Evolutionary conservation across 2,113 vertebrate species (phyloP), one percentile per base, ranked within the genome.

Genomic region (Oxyruncus cristatus): DNA sequence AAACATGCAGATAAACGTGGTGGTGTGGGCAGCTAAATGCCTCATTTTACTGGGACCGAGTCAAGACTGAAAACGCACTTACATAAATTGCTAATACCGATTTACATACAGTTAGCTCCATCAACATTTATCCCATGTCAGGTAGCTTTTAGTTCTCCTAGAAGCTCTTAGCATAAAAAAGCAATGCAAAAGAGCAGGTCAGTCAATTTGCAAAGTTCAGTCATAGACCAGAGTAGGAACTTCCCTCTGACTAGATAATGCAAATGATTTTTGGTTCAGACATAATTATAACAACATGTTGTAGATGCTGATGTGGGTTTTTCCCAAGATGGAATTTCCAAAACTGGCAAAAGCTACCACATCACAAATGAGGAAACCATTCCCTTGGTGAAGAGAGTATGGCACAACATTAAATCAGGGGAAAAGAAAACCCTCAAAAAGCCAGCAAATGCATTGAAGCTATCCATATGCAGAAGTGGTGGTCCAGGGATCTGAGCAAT

Each of bases 361-460:
- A 92, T 95, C 94, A 95, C 75, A 96, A 89, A 70, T 35, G 59
- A 96, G 86, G 87, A 97, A 95, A 85, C 61, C 88, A 82, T 70
- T 95, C 66, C 59, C 49, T 95, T 70, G 47, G 78, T 95, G 75
- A 93, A 78, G 46, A 76, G 42, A 92, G 50, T 62, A 92, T 84
- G 47, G 66, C 81, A 87, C 61, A 78, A 41, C 62, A 68, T 93
- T 81, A 85, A 92, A 72, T 78, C 23, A 37, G 76, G 68, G 70
- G 73, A 80, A 89, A 75, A 93, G 33, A 80, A 88, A 97, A 66
- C 50, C 80, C 80, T 87, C 32, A 53, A 44, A 92, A 91, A 68
- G 44, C 47, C 65, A 63, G 18, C 41, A 63, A 37, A 79, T 75
- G 85, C 66, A 66, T 27, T 89, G 63, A 85, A 88, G 59, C 84